Evolutionary conservation across 2,888 invertebrate species (phyloP), one percentile per base, ranked within the genome.

Genomic region (Bruchidius siliquastri): DNA sequence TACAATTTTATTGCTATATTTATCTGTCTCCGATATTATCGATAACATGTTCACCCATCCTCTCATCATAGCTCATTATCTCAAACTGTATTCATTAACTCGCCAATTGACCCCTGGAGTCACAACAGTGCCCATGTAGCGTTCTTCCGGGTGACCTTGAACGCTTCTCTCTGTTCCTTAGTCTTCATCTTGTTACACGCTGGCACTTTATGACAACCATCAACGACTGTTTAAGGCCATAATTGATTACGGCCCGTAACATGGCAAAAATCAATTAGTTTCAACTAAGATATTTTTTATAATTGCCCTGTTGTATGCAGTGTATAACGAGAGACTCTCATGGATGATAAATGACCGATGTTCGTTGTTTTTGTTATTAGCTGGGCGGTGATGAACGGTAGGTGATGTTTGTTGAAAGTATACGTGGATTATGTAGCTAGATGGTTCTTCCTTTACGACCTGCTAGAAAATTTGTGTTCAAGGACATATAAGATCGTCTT

Each of bases 181-280:
- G 6, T 49, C 49, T 49, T 49, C 49, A 49, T 49, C 49, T 49
- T 49, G 49, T 49, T 49, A 49, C 49, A 49, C 6, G 49, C 49
- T 49, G 49, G 49, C 49, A 49, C 49, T 49, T 49, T 49, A 49
- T 72, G 79, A 77, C 81, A 80, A 80, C 76, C 78, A 77, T 82
- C 83, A 79, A 80, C 81, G 79, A 79, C 77, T 80, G 79, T 78
- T 81, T 80, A 76, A 75, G 75, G 75, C 74, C 74, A 77, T 82
- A 81, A 82, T 82, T 81, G 82, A 82, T 79, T 80, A 77, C 73
- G 74, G 73, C 69, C 70, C 78, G 75, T 74, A 73, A 71, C 69
- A 69, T 76, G 76, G 72, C 73, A 76, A 76, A 76, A 76, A 76
- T 74, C 76, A 76, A 74, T 76, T 73, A 76, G 73, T 74, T 72